phyloP scores from a whole-genome alignment of 92 coral and sea anemone genomes.

The Phenganax subtilis region DNA sequence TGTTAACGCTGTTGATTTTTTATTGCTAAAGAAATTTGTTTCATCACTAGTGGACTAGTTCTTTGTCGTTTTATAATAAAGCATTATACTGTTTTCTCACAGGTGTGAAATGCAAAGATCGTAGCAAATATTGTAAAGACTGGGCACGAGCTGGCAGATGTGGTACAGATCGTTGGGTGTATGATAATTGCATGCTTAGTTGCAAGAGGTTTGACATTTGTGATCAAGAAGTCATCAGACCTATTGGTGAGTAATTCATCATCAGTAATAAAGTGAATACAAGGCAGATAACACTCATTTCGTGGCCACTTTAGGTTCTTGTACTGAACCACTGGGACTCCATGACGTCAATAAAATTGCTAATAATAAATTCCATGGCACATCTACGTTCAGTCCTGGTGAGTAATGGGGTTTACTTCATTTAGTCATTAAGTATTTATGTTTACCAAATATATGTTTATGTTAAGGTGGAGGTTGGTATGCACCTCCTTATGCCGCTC shows the following conservation, averaged over 20 bases:
- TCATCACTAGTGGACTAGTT: not conserved
- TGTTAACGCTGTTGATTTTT: not conserved
- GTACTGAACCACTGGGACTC: constrained; percentile 66
- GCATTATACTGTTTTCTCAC: not conserved
- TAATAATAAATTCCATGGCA: constrained; percentile 68
- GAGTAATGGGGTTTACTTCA: not conserved
- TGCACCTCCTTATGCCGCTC: constrained; percentile 58
- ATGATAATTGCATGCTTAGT: constrained; percentile 60
- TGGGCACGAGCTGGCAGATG: constrained; percentile 65
- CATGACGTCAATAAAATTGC: constrained; percentile 67
- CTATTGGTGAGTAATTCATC: constrained; percentile 49
- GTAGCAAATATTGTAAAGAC: constrained; percentile 52
- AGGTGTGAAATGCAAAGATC: constrained; percentile 76
- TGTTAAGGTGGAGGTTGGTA: constrained; percentile 68
- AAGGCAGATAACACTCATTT: not conserved
- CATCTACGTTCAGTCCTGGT: constrained; percentile 56
- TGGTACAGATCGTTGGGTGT: constrained; percentile 63
- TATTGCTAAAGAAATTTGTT: too few species aligned
- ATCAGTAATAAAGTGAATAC: not conserved
- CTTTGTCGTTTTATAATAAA: not conserved
- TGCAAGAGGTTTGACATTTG: constrained; percentile 61
- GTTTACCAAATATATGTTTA: not conserved
- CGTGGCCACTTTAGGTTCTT: constrained; percentile 45
- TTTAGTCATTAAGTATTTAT: too few species aligned
- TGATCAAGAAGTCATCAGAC: constrained; percentile 57